Base-by-base conservation (phyloP, 2,888 invertebrate genomes). In the Thymelicus lineola region DNA sequence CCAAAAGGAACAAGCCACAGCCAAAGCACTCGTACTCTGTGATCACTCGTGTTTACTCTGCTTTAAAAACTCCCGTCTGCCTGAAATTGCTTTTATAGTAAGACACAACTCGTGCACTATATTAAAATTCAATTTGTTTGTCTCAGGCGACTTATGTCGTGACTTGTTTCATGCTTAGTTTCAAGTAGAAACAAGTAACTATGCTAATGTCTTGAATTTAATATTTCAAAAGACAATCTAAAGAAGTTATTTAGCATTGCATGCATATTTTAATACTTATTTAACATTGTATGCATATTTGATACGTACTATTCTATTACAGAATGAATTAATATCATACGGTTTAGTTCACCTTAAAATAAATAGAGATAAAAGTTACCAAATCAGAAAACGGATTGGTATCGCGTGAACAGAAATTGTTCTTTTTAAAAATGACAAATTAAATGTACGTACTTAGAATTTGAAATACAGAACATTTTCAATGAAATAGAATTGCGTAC, bases 61-160 rank as follows among this genome's bases (percentile, higher is more conserved):
- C 58, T 58, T 58, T 58, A 38, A 58, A 58, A 58, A 58, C 15
- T 38, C 58, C 38, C 38, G 58, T 58, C 58, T 38, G 38, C 15
- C 58, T 58, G 58, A 58, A 58, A 58, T 58, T 58, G 58, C 58
- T 58, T 58, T 58, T 58, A 58, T 58, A 58, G 55, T 58, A 58
- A 38, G 57, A 57, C 15, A 48, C 35, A 58, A 38, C 58, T 58
- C 38, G 58, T 38, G 15, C 38, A 36, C 58, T 58, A 38, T 58
- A 58, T 58, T 38, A 58, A 58, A 58, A 38, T 58, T 58, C 58
- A 58, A 58, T 58, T 58, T 58, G 58, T 58, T 12, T 42, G 12
- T 42, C 10, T 7, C 38, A 38, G 10, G 38, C 10, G 15, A 9
- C 15, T 7, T n/a, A 6, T 1, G 28, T 3, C 12, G 36, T 15